Evolutionary conservation across 2,113 vertebrate species (phyloP), one percentile per base, ranked within the genome.

Genomic region (Pyxicephalus adspersus): DNA sequence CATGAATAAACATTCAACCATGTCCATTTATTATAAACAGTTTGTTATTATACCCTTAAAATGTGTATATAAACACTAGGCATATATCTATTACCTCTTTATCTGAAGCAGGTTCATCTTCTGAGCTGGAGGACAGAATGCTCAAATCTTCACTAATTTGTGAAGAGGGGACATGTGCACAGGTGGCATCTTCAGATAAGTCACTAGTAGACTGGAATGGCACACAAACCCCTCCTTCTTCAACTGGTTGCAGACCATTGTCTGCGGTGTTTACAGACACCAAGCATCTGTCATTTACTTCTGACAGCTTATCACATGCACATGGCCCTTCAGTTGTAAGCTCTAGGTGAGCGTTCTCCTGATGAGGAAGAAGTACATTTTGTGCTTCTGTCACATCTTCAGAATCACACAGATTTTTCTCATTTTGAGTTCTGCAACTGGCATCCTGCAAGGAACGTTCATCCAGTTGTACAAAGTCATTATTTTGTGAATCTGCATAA

Each of bases 1-100:
- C 38, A 45, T 9, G 8, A 45, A 13, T 13, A 45, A 45, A 13
- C 9, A 45, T 45, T 45, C 38, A 15, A 1, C 11, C 8, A 1
- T 13, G 9, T 45, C 6, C 4, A 45, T 45, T 8, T 45, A 45
- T 1, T 0, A 13, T 45, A 13, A 45, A 8, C 38, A 45, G 38
- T 13, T 3, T 45, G 38, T n/a, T n/a, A n/a, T n/a, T n/a, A 45
- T 9, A 45, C 38, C 38, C 15, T 45, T 15, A 45, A 45, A 45
- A 15, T 45, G 5, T 45, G 11, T 45, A 13, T 13, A 45, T 2
- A 45, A 45, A 45, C 9, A 45, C 9, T 45, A 15, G 1, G 38
- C 1, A 45, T 71, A 7, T 20, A 28, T 60, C 23, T 16, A 91
- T 91, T 94, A 94, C 94, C 93, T 94, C 90, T 83, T 88, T 86